Evolutionary conservation across 2,113 vertebrate genomes (phyloP).

Genomic region (Hipposideros armiger): DNA sequence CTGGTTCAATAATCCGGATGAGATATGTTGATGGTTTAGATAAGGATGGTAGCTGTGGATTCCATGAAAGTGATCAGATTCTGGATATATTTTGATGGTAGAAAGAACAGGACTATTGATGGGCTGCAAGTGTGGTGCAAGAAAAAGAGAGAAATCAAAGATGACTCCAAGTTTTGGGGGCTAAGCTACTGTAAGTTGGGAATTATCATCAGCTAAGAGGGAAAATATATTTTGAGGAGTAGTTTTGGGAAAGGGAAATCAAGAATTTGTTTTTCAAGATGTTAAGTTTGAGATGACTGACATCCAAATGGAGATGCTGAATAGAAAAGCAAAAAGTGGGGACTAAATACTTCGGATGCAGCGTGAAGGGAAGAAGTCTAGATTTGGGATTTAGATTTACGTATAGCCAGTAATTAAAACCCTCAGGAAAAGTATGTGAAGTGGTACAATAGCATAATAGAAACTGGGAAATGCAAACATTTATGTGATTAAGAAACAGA

Average conservation of each 20-base stretch:
- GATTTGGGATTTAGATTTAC: background rate
- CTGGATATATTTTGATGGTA: background rate
- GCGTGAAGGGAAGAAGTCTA: background rate
- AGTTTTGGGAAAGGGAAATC: background rate
- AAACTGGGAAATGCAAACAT: background rate
- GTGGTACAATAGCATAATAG: background rate
- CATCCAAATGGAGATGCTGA: background rate
- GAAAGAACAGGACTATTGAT: background rate
- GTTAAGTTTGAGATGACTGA: background rate
- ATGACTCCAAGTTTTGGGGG: background rate
- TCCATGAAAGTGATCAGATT: background rate
- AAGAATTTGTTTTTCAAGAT: background rate
- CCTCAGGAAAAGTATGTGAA: background rate
- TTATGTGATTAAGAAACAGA: background rate
- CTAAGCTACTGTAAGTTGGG: background rate
- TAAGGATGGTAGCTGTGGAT: background rate
- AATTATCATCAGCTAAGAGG: background rate
- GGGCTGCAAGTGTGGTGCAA: background rate
- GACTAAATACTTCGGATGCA: background rate
- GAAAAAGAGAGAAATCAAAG: conserved; percentile 20
- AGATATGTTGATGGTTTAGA: background rate
- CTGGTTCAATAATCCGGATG: background rate
- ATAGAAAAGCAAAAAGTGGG: background rate
- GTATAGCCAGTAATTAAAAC: background rate
- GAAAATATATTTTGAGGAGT: background rate